These are phyloP conservation scores for Ectemnius cavifrons DNA, from an alignment of 2,888 invertebrate genomes.

Conservation along the genomic window DNA sequence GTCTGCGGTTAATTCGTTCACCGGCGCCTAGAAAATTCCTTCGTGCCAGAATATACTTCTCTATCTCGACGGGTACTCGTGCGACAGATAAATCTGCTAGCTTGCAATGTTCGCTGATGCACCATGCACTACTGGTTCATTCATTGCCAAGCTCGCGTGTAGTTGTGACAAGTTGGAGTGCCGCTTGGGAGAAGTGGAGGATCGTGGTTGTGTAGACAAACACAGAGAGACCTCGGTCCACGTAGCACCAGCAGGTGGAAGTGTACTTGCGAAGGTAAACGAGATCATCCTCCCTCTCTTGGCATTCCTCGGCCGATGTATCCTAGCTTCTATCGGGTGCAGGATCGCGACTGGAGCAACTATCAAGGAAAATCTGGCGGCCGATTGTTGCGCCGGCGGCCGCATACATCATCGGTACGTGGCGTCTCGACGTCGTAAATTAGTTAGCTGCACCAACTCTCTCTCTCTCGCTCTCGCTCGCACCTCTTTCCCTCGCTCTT, in stretches of 20 bases:
- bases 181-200: conserved; percentile 34
- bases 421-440: conserved; percentile 1
- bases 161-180: conserved; percentile 26
- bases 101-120: no score
- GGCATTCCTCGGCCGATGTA: not conserved
- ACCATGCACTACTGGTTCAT: conserved; percentile 15
- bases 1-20: no score
- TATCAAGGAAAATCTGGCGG: not conserved
- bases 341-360: not conserved
- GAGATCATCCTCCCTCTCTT: conserved; percentile 39
- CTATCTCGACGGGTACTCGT: no score
- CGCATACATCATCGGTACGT: not conserved
- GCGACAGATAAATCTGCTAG: no score
- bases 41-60: no score
- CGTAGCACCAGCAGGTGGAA: conserved; percentile 32
- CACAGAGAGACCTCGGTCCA: conserved; percentile 8
- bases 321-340: not conserved
- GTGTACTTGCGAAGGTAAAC: conserved; percentile 55
- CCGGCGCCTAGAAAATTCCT: no score
- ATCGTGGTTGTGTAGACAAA: conserved; percentile 39
- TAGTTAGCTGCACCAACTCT: not conserved
- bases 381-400: not conserved
- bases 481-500: no score
- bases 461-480: no score
- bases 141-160: conserved; percentile 14